These are phyloP conservation scores for Oppia nitens DNA, from an alignment of 1,140 invertebrate species.

Conservation along the genomic window DNA sequence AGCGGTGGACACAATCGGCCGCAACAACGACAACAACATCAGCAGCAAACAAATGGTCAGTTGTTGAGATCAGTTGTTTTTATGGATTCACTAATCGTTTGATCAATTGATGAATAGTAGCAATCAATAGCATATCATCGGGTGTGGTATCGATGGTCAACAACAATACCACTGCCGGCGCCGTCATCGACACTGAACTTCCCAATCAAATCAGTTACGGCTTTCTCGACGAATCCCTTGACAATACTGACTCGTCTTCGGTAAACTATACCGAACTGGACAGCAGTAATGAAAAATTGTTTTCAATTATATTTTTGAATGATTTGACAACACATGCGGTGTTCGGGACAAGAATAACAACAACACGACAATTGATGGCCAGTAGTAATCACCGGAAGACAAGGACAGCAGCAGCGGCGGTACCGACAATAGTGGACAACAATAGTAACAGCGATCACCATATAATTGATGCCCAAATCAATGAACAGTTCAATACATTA, in stretches of 20 bases:
- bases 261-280: not conserved
- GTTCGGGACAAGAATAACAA: no score
- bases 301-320: no score
- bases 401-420: no score
- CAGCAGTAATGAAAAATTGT: no score
- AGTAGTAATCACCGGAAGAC: no score
- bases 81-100: not conserved
- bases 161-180: not conserved
- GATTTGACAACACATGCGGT: no score
- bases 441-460: not conserved
- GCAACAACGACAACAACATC: not conserved
- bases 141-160: not conserved
- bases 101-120: not conserved
- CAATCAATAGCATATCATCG: no score
- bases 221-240: not conserved
- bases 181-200: not conserved
- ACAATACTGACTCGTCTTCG: not conserved
- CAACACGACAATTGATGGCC: no score
- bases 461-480: not conserved
- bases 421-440: not conserved
- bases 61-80: not conserved
- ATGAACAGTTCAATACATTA: not conserved
- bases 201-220: not conserved
- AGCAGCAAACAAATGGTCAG: not conserved
- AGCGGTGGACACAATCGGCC: not conserved